Conservation (phyloP, 2,888 invertebrate species). For the Oligia fasciuncula region DNA sequence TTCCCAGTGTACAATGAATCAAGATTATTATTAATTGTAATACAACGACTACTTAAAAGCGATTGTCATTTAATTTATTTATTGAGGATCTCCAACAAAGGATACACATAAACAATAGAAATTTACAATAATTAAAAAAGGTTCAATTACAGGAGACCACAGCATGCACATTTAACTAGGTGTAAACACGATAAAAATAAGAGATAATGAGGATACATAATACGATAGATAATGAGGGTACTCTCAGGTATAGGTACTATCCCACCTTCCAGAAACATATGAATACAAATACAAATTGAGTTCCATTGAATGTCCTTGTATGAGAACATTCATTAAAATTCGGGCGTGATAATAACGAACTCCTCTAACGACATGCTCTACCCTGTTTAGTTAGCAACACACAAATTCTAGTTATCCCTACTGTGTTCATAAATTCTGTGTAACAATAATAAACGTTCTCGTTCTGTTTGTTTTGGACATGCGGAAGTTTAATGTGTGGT, state of each 20-base stretch:
- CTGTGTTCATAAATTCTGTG: constrained; percentile 15
- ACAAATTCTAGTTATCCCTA: constrained; percentile 17
- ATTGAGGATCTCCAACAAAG: no score
- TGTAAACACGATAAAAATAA: no score
- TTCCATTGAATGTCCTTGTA: neutral
- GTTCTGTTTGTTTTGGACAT: constrained; percentile 21
- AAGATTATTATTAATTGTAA: no score
- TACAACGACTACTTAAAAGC: no score
- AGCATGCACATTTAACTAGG: no score
- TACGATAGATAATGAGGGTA: no score
- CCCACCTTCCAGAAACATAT: neutral
- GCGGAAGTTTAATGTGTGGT: constrained; percentile 4
- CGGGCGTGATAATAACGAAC: neutral
- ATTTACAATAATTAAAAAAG: no score
- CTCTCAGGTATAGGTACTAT: neutral
- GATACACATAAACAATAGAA: no score
- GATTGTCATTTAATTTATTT: neutral
- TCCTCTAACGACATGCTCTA: neutral
- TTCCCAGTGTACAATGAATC: no score
- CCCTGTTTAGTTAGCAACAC: constrained; percentile 8
- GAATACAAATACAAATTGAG: neutral
- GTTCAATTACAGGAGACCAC: no score
- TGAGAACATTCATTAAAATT: neutral
- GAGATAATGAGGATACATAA: no score
- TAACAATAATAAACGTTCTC: constrained; percentile 26